Evolutionary conservation across 2,888 invertebrate genomes (phyloP).

Genomic region (Amiota communis): DNA sequence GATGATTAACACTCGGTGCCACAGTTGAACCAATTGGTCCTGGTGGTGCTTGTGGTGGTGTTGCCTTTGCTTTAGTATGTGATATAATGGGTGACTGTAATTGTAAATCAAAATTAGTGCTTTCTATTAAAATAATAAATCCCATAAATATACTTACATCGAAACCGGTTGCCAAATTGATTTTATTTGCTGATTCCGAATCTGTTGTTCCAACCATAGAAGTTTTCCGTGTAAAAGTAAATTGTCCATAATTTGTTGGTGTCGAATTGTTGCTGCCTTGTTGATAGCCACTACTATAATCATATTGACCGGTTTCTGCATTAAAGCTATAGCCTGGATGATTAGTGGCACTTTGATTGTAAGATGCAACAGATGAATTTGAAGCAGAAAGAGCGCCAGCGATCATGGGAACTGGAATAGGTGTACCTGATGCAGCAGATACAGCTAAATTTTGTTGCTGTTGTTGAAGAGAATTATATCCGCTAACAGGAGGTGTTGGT

Average conservation of each 20-base stretch:
- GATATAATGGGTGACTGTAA: constrained; percentile 66
- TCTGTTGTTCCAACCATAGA: constrained; percentile 66
- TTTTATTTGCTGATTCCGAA: constrained; percentile 64
- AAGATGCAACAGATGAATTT: constrained; percentile 28
- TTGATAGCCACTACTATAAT: constrained; percentile 79
- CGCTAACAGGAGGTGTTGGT: not conserved
- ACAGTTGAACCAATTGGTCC: not conserved
- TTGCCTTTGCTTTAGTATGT: constrained; percentile 58
- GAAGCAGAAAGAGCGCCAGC: not conserved
- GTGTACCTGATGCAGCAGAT: constrained; percentile 13
- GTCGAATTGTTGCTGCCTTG: constrained; percentile 46
- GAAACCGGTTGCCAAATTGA: constrained; percentile 65
- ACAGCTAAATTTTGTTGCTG: not conserved
- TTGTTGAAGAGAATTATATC: not conserved
- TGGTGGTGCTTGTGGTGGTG: constrained; percentile 8
- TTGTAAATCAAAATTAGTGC: not conserved
- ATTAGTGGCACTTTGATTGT: constrained; percentile 46
- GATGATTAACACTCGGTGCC: constrained; percentile 6
- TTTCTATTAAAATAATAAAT: not conserved
- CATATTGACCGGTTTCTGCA: constrained; percentile 75
- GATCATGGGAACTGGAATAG: not conserved
- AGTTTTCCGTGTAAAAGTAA: constrained; percentile 57
- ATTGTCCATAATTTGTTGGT: constrained; percentile 61
- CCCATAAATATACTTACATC: constrained; percentile 59
- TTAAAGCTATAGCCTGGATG: constrained; percentile 80